Percentiles rank a stretch among this genome's conserved stretches.
phyloP scores from a whole-genome alignment of 2,797 vertebrate genomes.

The Lithobates sylvaticus region DNA sequence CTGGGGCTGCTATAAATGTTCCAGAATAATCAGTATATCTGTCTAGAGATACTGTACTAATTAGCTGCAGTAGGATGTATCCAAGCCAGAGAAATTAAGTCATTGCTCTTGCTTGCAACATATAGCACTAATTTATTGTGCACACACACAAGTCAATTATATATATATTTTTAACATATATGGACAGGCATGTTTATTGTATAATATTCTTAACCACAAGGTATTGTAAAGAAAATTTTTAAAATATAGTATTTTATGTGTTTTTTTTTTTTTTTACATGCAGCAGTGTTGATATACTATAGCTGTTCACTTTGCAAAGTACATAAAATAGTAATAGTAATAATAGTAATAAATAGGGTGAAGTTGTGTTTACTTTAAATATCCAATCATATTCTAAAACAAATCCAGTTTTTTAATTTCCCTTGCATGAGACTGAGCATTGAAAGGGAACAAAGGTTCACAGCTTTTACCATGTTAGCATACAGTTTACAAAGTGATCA shows the following conservation, averaged over 20 bases:
- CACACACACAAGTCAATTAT: background rate
- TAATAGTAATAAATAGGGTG: background rate
- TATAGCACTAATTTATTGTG: slow-evolving; percentile 34
- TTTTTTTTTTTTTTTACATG: background rate
- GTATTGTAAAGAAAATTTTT: background rate
- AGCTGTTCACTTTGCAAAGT: background rate
- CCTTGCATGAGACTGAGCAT: no score
- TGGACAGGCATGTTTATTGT: background rate
- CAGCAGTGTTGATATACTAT: background rate
- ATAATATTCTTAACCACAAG: background rate
- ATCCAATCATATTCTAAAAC: no score
- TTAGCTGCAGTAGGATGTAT: slow-evolving; percentile 62
- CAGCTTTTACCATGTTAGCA: no score
- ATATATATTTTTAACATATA: background rate
- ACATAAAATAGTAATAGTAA: no score
- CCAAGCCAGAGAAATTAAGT: slow-evolving; percentile 41
- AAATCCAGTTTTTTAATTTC: no score
- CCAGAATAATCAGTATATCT: slow-evolving; percentile 67
- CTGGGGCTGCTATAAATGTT: slow-evolving; percentile 64
- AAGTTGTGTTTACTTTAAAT: background rate
- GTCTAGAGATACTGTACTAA: slow-evolving; percentile 66
- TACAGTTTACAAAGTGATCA: no score
- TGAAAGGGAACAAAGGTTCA: no score
- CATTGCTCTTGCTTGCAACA: slow-evolving; percentile 41
- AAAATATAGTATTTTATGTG: no score